These are phyloP conservation scores for Miltochrista miniata DNA, from an alignment of 2,888 invertebrate species.

Conservation along the genomic window DNA sequence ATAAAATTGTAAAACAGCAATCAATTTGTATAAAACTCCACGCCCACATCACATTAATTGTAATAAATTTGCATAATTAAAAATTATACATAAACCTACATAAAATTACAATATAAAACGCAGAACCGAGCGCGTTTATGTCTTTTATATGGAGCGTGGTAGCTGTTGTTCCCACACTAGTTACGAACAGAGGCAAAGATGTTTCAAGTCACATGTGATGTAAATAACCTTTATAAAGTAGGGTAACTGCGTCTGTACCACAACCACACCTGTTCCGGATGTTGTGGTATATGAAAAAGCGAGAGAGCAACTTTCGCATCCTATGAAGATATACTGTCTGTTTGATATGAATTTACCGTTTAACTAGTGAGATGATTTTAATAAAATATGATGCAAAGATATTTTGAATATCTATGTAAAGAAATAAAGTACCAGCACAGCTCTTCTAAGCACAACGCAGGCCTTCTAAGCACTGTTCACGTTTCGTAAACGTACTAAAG, in stretches of 20 bases:
- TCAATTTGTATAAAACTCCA: conserved; percentile 3
- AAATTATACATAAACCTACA: not conserved
- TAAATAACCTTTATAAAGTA: conserved; percentile 1
- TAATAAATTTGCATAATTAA: conserved; percentile 6
- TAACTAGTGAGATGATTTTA: too few species aligned
- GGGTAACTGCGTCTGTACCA: not conserved
- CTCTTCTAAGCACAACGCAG: too few species aligned
- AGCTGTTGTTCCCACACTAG: conserved; percentile 34
- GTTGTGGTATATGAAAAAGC: not conserved
- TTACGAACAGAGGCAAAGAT: not conserved
- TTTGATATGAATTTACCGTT: too few species aligned
- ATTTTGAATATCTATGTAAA: too few species aligned
- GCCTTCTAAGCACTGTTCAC: too few species aligned
- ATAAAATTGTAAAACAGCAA: conserved; percentile 2
- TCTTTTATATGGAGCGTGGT: conserved; percentile 59
- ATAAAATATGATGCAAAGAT: too few species aligned
- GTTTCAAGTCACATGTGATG: not conserved
- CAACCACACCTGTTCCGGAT: not conserved
- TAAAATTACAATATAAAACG: not conserved
- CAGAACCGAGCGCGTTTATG: conserved; percentile 54
- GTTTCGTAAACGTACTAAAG: too few species aligned
- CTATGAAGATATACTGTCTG: too few species aligned
- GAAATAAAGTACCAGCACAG: too few species aligned
- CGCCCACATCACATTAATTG: not conserved
- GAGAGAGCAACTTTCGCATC: not conserved